Conservation (phyloP, 2,888 invertebrate genomes). For the Gortyna flavago region DNA sequence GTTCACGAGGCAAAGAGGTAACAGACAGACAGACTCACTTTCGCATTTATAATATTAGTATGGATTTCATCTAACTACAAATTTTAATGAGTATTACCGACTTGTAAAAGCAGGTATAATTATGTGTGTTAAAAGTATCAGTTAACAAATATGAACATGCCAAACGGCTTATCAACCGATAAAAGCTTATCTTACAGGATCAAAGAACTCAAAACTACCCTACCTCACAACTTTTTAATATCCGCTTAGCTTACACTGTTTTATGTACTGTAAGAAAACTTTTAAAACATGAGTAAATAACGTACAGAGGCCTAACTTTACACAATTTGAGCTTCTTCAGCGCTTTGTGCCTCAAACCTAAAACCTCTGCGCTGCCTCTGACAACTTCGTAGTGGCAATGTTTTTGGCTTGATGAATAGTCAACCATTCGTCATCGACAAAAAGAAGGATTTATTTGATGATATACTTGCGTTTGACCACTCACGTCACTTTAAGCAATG, state of each 20-base stretch:
- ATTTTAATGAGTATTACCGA: background rate
- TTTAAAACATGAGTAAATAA: constrained; percentile 17
- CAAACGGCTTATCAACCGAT: constrained; percentile 10
- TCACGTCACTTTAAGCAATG: too few relatives aligned
- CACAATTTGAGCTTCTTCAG: background rate
- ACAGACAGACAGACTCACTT: too few relatives aligned
- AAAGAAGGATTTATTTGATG: too few relatives aligned
- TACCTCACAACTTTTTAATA: constrained; percentile 35
- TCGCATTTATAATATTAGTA: too few relatives aligned
- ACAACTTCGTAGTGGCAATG: background rate
- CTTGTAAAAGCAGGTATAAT: background rate
- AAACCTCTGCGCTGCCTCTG: background rate
- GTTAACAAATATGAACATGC: constrained; percentile 13
- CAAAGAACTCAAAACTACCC: constrained; percentile 28
- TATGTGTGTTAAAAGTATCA: constrained; percentile 21
- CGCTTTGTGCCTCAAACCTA: background rate
- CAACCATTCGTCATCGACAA: too few relatives aligned
- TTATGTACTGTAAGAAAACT: constrained; percentile 6
- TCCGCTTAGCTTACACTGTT: constrained; percentile 21
- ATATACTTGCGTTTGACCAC: too few relatives aligned
- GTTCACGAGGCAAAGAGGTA: too few relatives aligned
- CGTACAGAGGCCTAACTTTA: constrained; percentile 23
- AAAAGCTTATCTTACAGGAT: constrained; percentile 33
- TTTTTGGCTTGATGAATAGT: background rate
- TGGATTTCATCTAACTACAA: background rate